A percentile compares a stretch with the other conserved stretches of the same genome.
phyloP scores from a whole-genome alignment of 2,888 invertebrate genomes.

The Pyrocoelia pectoralis region DNA sequence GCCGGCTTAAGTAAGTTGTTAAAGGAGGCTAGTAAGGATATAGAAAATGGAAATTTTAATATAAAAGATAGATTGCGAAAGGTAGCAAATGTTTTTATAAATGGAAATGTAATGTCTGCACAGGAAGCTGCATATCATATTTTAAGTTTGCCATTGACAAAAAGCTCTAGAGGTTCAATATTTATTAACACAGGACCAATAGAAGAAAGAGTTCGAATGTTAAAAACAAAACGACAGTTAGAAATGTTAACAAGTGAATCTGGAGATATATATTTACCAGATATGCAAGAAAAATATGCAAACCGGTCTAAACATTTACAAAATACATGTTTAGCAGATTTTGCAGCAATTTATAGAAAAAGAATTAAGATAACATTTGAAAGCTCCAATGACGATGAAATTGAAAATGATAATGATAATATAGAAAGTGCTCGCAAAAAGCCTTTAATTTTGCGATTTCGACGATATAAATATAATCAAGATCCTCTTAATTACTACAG shows the following conservation, averaged over 20 bases:
- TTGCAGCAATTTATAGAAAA: neutral
- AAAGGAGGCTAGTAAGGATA: too few relatives aligned
- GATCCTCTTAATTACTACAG: conserved; percentile 18
- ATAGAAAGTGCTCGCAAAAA: too few relatives aligned
- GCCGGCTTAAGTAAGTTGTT: too few relatives aligned
- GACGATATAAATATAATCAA: neutral
- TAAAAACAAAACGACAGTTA: conserved; percentile 20
- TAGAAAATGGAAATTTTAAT: neutral
- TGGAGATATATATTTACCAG: neutral
- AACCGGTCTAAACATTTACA: neutral
- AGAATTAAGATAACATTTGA: neutral
- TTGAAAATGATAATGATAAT: neutral
- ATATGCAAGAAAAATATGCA: neutral
- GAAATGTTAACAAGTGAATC: neutral
- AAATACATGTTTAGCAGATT: conserved; percentile 4
- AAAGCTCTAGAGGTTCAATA: conserved; percentile 30
- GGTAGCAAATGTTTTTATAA: conserved; percentile 36
- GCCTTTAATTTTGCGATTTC: neutral
- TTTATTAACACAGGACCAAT: conserved; percentile 24
- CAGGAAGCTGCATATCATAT: conserved; percentile 43
- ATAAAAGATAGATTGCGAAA: conserved; percentile 2
- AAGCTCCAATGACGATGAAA: neutral
- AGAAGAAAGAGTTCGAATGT: conserved; percentile 30
- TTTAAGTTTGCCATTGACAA: conserved; percentile 37
- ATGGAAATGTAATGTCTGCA: conserved; percentile 38